Conservation (phyloP, 2,113 vertebrate genomes). For the Tragelaphus scriptus region DNA sequence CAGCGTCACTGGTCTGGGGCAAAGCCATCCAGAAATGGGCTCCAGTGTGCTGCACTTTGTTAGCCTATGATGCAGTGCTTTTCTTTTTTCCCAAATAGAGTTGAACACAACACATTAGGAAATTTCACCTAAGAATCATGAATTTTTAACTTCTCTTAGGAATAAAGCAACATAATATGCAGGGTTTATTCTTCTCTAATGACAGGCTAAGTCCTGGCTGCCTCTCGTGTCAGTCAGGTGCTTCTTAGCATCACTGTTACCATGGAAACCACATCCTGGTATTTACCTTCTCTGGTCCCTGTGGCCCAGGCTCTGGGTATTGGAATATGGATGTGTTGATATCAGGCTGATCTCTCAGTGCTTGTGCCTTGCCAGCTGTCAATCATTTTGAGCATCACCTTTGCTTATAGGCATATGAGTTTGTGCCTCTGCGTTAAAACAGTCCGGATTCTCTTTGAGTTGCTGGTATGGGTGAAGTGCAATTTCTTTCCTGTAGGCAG, state of each 20-base stretch:
- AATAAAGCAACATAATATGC: neutral
- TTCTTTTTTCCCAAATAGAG: neutral
- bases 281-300: neutral
- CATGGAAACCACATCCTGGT: neutral
- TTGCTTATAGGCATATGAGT: neutral
- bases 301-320: neutral
- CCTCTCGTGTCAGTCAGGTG: neutral
- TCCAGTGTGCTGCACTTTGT: neutral
- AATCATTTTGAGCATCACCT: neutral
- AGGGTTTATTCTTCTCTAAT: neutral
- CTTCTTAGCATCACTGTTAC: neutral
- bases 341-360: neutral
- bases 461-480: neutral
- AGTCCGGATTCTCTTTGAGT: neutral
- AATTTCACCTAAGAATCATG: neutral
- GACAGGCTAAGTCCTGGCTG: neutral
- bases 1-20: neutral
- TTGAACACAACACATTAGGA: neutral
- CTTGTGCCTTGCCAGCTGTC: neutral
- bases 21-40: fast-evolving
- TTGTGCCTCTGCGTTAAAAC: neutral
- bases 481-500: neutral
- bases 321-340: neutral
- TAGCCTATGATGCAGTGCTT: neutral
- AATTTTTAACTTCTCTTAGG: neutral